Evolutionary conservation across 2,797 vertebrate species (phyloP).

Genomic region (Phalloptychus januarius): DNA sequence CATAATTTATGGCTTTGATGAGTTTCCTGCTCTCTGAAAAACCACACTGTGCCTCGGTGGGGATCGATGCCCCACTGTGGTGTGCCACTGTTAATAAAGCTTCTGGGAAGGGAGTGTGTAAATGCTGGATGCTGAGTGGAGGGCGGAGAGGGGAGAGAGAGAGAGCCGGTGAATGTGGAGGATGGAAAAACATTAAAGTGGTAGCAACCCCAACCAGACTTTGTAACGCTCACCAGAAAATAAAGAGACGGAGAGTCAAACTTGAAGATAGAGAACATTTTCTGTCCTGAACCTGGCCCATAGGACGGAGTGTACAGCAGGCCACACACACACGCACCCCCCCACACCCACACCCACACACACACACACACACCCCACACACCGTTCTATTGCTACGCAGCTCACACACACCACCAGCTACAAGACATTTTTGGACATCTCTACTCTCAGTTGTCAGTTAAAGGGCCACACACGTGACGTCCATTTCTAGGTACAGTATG

Average conservation of each 20-base stretch:
- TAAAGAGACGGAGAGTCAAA: not conserved
- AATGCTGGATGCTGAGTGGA: not conserved
- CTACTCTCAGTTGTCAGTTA: conserved; percentile 69
- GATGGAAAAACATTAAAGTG: conserved; percentile 5
- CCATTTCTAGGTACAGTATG: conserved; percentile 52
- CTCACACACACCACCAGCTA: conserved; percentile 54
- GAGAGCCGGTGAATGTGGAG: conserved; percentile 1
- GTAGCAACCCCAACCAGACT: not conserved
- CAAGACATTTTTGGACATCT: conserved; percentile 65
- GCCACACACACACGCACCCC: conserved; percentile 23
- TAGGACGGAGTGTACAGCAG: conserved; percentile 13
- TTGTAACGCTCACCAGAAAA: not conserved
- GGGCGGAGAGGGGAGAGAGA: too few species aligned
- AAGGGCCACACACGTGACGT: conserved; percentile 59
- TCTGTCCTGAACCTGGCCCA: not conserved
- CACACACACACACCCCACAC: too few species aligned
- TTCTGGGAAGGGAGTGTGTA: conserved; percentile 35
- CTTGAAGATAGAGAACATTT: not conserved
- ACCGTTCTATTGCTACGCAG: conserved; percentile 45
- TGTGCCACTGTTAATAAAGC: conserved; percentile 68
- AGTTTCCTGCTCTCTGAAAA: conserved; percentile 75
- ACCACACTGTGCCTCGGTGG: conserved; percentile 56
- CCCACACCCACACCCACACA: too few species aligned
- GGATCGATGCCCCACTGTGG: conserved; percentile 64
- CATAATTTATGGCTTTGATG: conserved; percentile 75